Conservation (phyloP, 2,888 invertebrate species). For the Tromatobia lineatoria region DNA sequence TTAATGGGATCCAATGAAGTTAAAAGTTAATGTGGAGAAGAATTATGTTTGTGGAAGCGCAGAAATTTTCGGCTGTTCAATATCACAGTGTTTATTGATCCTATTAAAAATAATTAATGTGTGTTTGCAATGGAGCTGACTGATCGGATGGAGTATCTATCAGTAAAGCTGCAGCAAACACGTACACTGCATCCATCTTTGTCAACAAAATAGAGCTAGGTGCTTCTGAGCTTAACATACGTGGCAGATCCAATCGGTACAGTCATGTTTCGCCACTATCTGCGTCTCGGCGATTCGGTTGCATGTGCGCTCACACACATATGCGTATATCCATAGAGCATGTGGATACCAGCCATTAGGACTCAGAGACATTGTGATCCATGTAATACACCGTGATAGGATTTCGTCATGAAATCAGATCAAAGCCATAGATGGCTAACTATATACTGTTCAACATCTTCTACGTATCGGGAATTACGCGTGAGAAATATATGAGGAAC, state of each 20-base stretch:
- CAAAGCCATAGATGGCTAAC: neutral
- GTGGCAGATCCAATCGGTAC: neutral
- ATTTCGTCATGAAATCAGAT: conserved; percentile 39
- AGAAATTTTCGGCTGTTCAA: neutral
- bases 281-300: neutral
- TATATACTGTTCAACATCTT: neutral
- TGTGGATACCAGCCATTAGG: neutral
- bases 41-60: neutral
- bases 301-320: neutral
- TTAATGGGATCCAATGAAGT: neutral
- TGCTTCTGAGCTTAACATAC: neutral
- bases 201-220: neutral
- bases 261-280: neutral
- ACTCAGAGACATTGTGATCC: conserved; percentile 2
- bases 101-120: neutral
- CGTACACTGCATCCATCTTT: neutral
- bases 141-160: conserved; percentile 9
- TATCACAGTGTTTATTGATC: neutral
- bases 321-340: neutral
- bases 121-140: neutral
- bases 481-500: neutral
- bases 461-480: neutral
- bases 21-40: neutral
- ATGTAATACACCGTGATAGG: conserved; percentile 17
- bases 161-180: neutral